Evolutionary conservation across 2,888 invertebrate genomes (phyloP), one percentile per base, ranked within the genome.

Genomic region (Esperia sulphurella): DNA sequence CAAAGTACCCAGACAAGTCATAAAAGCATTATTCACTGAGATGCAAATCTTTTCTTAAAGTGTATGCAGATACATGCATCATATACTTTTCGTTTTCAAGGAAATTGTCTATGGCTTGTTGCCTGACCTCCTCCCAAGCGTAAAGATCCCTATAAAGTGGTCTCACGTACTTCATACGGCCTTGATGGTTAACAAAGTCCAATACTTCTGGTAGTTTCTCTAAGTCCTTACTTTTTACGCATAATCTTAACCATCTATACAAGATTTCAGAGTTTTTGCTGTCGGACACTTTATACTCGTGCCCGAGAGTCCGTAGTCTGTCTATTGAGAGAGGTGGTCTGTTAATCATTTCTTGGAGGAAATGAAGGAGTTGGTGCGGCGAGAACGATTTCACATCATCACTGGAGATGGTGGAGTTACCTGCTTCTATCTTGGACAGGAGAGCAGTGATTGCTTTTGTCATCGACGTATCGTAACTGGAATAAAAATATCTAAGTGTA

Each of bases 141-240:
- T 94, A 95, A 50, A 97, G 86, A 70, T 96, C 96, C 53, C 95
- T 93, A 81, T 97, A 98, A 43, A 98, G 90, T 2, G 98, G 97
- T 31, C 96, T 91, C 1, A 96, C 94, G 82, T 93, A 98, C 79
- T 98, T 98, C 95, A 98, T 96, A 47, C 98, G 92, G 33, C 98
- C 98, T 69, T 96, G 94, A 13, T 92, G 91, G 58, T 95, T 96
- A 8, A 96, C 92, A 88, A 98, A 97, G 14, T 92, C 75, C 48
- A 98, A 85, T 0, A 94, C 94, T 12, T 92, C 90, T 1, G 90
- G 82, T 33, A 98, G 82, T 64, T 92, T 93, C 0, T 91, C 86
- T 28, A 91, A 81, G 90, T 96, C 94, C 48, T 91, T 91, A 9
- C 94, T 93, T 70, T 92, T 93, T n/a, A 97, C 85, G 56, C 95